Base-by-base conservation (phyloP, 1,140 invertebrate genomes). In the Anadara kagoshimensis region DNA sequence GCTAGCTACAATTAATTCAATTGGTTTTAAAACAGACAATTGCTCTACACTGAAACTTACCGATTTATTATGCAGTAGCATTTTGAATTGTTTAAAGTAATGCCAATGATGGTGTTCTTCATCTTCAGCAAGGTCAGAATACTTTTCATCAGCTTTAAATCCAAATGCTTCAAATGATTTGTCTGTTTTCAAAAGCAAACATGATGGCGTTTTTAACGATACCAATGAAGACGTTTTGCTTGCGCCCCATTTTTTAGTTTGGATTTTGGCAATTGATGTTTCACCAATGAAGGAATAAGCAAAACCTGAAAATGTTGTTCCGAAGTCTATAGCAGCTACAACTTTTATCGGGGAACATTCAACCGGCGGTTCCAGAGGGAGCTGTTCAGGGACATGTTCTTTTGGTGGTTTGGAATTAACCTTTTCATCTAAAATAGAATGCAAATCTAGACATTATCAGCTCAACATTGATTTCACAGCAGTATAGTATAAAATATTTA, bases 41-140 rank as follows among this genome's bases (percentile, higher is more conserved):
- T 7, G 7, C 7, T 36, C 2, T 36, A 36, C 2, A 36, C 7
- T 36, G 29, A 36, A 3, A 36, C 29, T 36, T 36, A 36, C 29
- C 2, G 29, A 7, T 7, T 36, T 36, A 7, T 36, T 36, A 76
- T 92, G 91, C 14, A 92, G 79, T 29, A 87, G 81, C 91, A 92
- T 92, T 82, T 92, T 92, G 81, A 92, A 92, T 78, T 91, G 91
- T 72, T 92, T 91, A 81, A 92, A 92, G 77, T 91, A 92, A 14
- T 91, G 82, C 91, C 91, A 92, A 18, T 82, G 82, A 51, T 86
- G 83, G 4, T 91, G 90, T 65, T 92, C 89, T 43, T 88, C 82
- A 7, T 89, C 83, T 54, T 29, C 47, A 10, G 90, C 89, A 44
- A 92, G 81, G 80, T 91, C 90, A 69, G 91, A 91, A 80, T 90